phyloP scores from a whole-genome alignment of 1,140 invertebrate genomes.

The Drosophila athabasca region DNA sequence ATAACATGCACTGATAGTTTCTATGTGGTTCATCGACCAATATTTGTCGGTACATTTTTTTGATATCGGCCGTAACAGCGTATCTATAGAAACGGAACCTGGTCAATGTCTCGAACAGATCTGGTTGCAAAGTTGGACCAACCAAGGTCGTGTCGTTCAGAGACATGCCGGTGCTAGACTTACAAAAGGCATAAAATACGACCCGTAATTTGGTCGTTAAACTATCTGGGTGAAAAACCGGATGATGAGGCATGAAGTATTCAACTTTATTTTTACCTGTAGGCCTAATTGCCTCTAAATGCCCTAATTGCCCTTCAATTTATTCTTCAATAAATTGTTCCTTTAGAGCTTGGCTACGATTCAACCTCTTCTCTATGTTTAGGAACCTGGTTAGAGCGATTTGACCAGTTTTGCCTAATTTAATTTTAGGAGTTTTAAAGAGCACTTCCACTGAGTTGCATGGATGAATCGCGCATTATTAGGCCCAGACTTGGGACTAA shows the following conservation, averaged over 20 bases:
- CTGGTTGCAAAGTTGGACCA: constrained; percentile 7
- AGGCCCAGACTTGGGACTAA: too few species aligned
- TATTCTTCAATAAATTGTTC: not conserved
- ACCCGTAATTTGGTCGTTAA: too few species aligned
- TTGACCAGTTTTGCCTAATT: too few species aligned
- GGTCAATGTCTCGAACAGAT: constrained; percentile 3
- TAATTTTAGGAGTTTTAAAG: too few species aligned
- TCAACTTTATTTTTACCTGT: not conserved
- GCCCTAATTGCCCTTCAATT: not conserved
- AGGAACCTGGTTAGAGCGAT: too few species aligned
- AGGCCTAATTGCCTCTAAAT: not conserved
- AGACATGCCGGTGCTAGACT: not conserved
- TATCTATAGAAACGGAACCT: too few species aligned
- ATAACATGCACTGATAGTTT: constrained; percentile 79
- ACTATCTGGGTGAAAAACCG: too few species aligned
- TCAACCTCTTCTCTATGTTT: too few species aligned
- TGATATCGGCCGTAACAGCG: not conserved
- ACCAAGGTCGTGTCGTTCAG: constrained; percentile 1
- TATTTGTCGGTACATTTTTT: constrained; percentile 76
- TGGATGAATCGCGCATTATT: too few species aligned
- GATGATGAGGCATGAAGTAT: not conserved
- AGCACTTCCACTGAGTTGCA: too few species aligned
- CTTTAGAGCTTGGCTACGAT: too few species aligned
- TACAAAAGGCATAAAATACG: too few species aligned
- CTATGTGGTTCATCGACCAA: constrained; percentile 33